Evolutionary conservation across 1,140 invertebrate species (phyloP), one percentile per base, ranked within the genome.

Genomic region (Schlechtendalia chinensis): DNA sequence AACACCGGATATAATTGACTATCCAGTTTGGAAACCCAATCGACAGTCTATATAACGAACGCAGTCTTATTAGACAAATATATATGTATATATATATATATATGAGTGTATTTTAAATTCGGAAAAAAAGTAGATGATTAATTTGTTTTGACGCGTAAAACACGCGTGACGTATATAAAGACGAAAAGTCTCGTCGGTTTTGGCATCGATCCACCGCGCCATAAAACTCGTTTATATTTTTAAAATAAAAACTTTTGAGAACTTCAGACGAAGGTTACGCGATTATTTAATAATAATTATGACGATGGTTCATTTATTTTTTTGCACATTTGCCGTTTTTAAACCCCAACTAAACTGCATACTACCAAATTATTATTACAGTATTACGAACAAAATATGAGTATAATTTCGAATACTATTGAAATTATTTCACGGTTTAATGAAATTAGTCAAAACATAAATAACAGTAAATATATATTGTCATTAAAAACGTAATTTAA

Each of bases 1-100:
- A 95, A 89, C 24, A 93, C 88, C 19, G 93, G 93, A 88, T 94
- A 95, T 80, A 94, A 86, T 82, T 92, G 90, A 74, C 89, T 88
- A 83, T 92, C 90, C 83, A 93, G 88, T 85, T 91, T 91, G n/a
- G 90, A 89, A 82, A 91, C 90, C 89, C 89, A 91, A 83, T 90
- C 89, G 82, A 94, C 89, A 39, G 91, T 93, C 93, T 94, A 85
- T 0, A 86, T 86, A 83, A 83, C 80, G 65, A 82, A 29, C 19
- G 81, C 8, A 39, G 3, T 39, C 8, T 39, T 39, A 39, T 39
- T 39, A 39, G n/a, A 6, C 1, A 65, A 17, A 29, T 17, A 32
- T 39, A n/a, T 39, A 39, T 65, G 12, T 50, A 50, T 50, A 50
- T 50, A 50, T 50, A 50, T 50, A 50, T 50, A 50, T 50, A 50